These are phyloP conservation scores for Dasyornis broadbenti DNA, from an alignment of 2,113 vertebrate species.

Conservation along the genomic window DNA sequence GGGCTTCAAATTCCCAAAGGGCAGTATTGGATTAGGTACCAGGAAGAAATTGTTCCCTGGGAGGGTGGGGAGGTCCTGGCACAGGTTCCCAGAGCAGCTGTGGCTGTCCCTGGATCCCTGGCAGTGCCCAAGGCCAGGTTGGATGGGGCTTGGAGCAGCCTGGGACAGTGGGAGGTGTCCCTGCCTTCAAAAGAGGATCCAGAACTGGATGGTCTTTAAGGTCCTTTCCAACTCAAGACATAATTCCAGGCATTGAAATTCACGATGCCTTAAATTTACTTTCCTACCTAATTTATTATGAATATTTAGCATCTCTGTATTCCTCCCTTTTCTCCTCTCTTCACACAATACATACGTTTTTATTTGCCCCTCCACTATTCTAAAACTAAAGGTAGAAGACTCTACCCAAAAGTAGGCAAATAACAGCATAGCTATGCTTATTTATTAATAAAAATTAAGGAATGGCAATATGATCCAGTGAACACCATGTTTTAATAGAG, in stretches of 20 bases:
- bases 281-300: background rate
- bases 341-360: background rate
- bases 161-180: background rate
- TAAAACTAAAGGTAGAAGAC: background rate
- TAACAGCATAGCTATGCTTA: background rate
- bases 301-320: background rate
- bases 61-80: background rate
- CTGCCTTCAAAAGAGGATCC: background rate
- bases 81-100: background rate
- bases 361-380: background rate
- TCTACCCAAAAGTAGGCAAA: background rate
- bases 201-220: background rate
- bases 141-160: rapidly evolving
- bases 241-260: background rate
- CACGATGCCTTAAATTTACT: background rate
- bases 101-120: background rate
- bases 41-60: background rate
- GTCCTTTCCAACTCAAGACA: too few species aligned
- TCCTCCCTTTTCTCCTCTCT: background rate
- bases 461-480: background rate
- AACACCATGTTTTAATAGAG: background rate
- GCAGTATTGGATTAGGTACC: background rate
- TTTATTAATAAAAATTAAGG: constrained; percentile 44
- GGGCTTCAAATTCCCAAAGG: too few species aligned
- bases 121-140: background rate